Evolutionary conservation across 1,140 invertebrate genomes (phyloP), one percentile per base, ranked within the genome.

Genomic region (Drosophila arawakana): DNA sequence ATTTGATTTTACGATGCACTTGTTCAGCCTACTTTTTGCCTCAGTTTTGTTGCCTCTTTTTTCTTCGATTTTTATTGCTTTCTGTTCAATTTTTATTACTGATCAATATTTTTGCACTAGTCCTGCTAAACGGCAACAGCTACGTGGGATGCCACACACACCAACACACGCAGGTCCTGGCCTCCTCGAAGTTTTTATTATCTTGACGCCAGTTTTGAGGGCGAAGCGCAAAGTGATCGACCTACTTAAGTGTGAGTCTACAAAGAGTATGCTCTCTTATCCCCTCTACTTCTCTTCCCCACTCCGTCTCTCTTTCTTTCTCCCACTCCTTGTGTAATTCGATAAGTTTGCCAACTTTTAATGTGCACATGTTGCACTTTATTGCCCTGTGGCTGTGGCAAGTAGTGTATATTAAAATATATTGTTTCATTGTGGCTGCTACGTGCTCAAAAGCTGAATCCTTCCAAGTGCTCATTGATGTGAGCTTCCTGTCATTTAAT

Each of bases 1-100:
- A 88, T 88, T 88, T 81, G 81, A 88, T 88, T 88, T 88, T 88
- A 88, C 83, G 83, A 54, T 89, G 81, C 83, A 88, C 80, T 88
- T 88, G 80, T 69, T 67, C 57, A 63, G 74, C 70, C 69, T 39
- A 44, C 49, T 9, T 30, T n/a, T 11, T 11, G 49, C 49, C 54
- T 13, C 13, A 18, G 54, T 25, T 10, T 15, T 35, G 4, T 30
- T 30, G 25, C 25, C 25, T 43, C 9, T 13, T 43, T 43, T 43
- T 43, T 13, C n/a, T 7, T 10, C 25, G 25, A 30, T n/a, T 10
- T 37, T 39, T 62, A 8, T 50, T 9, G 7, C 39, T 41, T 43
- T 43, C 1, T 46, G 11, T 44, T 77, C 58, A 43, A 61, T 61
- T 80, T 86, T 83, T 88, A 88, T 88, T 81, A 78, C 73, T 66